phyloP scores from a whole-genome alignment of 2,113 vertebrate species.

The Protomyctophum bolini region DNA sequence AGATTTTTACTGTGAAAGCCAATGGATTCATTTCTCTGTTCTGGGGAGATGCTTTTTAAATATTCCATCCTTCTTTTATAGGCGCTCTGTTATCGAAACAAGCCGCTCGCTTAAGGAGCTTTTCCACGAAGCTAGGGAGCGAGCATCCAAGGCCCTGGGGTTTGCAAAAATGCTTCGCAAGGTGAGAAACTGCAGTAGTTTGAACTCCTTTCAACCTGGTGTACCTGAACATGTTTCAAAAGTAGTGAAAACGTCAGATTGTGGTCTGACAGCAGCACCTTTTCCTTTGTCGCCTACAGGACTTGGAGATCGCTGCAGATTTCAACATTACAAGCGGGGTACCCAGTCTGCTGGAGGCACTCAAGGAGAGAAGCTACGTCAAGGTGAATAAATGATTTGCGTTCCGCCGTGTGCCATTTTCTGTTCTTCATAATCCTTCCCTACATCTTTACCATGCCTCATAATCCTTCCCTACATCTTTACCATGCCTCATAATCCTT shows the following conservation, averaged over 20 bases:
- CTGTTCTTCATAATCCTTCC: background rate
- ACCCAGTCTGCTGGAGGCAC: conserved; percentile 81
- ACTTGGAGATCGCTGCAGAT: conserved; percentile 95
- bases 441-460: too few species aligned
- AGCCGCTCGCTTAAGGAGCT: conserved; percentile 96
- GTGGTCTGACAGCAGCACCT: conserved; percentile 40
- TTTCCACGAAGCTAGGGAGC: conserved; percentile 95
- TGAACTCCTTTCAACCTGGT: background rate
- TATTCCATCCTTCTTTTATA: conserved; percentile 55
- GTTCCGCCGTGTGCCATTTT: background rate
- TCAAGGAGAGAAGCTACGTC: conserved; percentile 86
- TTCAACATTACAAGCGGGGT: conserved; percentile 89
- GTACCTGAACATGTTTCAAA: too few species aligned
- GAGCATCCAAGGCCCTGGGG: conserved; percentile 96
- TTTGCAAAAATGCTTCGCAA: conserved; percentile 99
- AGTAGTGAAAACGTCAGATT: background rate
- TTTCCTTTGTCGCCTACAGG: conserved; percentile 74
- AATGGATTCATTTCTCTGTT: background rate
- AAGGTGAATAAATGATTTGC: conserved; percentile 79
- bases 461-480: background rate
- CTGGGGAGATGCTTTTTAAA: background rate
- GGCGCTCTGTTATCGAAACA: conserved; percentile 95
- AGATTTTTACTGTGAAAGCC: background rate
- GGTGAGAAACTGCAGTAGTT: conserved; percentile 73
- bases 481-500: too few species aligned